Percentiles rank a stretch among this genome's conserved stretches.
Conservation (phyloP, 2,797 vertebrate genomes). For the Sebastes kiyomatsui region DNA sequence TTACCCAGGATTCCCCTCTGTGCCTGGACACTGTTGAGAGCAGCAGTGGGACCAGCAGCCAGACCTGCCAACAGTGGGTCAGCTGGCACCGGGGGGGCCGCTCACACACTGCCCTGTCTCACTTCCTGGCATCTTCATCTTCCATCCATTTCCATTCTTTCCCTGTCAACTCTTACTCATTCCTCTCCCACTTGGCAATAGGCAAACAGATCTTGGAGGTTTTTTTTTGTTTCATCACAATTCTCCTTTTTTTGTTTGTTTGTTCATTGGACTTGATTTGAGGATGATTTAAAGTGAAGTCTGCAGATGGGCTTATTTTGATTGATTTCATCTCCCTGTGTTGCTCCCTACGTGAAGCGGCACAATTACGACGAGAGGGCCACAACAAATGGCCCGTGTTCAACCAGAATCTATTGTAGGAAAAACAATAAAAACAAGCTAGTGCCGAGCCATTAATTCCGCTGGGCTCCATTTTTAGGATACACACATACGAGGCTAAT, state of each 20-base stretch:
- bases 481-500: conserved; percentile 48
- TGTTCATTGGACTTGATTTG: conserved; percentile 7
- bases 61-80: conserved; percentile 71
- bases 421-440: conserved; percentile 44
- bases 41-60: conserved; percentile 53
- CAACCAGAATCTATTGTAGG: conserved; percentile 38
- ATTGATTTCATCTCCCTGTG: conserved; percentile 49
- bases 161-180: conserved; percentile 14
- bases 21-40: conserved; percentile 60
- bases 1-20: conserved; percentile 78
- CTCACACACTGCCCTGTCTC: conserved; percentile 40
- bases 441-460: conserved; percentile 42
- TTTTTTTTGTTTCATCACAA: conserved; percentile 6
- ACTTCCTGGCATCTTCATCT: conserved; percentile 47
- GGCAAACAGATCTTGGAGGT: conserved; percentile 7
- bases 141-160: conserved; percentile 7
- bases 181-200: conserved; percentile 42
- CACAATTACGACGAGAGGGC: conserved; percentile 35
- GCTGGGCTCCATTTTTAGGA: conserved; percentile 37
- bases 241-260: not conserved
- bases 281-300: conserved; percentile 25
- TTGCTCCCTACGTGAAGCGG: conserved; percentile 7
- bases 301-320: conserved; percentile 39
- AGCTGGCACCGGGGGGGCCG: conserved; percentile 44
- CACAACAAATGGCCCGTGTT: conserved; percentile 45